These are phyloP conservation scores for Corythornis cristatus DNA, from an alignment of 2,113 vertebrate species.

Conservation along the genomic window DNA sequence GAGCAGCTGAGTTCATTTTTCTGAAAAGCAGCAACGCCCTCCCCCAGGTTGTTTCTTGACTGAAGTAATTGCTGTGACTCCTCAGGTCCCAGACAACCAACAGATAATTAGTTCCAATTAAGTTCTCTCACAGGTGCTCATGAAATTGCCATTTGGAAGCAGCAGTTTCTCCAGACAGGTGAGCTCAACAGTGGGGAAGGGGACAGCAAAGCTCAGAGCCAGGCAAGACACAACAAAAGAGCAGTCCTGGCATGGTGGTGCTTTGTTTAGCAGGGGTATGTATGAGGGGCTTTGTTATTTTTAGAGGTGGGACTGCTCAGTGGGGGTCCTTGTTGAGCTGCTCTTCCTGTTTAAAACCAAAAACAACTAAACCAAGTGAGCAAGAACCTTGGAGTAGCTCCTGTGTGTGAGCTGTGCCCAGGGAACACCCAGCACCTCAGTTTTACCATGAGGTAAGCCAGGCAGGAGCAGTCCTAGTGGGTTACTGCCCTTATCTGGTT, in stretches of 20 bases:
- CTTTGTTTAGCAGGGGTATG: not conserved
- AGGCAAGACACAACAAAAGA: not conserved
- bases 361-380: too few species aligned
- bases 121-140: conserved; percentile 51
- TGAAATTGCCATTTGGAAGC: conserved; percentile 19
- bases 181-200: not conserved
- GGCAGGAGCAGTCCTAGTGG: not conserved
- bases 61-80: conserved; percentile 54
- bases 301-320: not conserved
- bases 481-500: not conserved
- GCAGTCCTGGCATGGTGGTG: not conserved
- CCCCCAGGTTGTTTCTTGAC: conserved; percentile 49
- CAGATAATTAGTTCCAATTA: conserved; percentile 62
- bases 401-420: not conserved
- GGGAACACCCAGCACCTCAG: rapidly evolving
- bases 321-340: not conserved
- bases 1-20: conserved; percentile 1
- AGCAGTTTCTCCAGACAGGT: conserved; percentile 2
- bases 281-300: not conserved
- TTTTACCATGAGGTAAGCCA: not conserved
- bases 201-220: not conserved
- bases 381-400: not conserved
- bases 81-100: conserved; percentile 55
- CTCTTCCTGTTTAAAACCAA: not conserved
- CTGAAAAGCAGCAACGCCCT: conserved; percentile 6